Percentiles rank a stretch among this genome's conserved stretches.
phyloP scores from a whole-genome alignment of 2,797 vertebrate species.

The Acropternis orthonyx region DNA sequence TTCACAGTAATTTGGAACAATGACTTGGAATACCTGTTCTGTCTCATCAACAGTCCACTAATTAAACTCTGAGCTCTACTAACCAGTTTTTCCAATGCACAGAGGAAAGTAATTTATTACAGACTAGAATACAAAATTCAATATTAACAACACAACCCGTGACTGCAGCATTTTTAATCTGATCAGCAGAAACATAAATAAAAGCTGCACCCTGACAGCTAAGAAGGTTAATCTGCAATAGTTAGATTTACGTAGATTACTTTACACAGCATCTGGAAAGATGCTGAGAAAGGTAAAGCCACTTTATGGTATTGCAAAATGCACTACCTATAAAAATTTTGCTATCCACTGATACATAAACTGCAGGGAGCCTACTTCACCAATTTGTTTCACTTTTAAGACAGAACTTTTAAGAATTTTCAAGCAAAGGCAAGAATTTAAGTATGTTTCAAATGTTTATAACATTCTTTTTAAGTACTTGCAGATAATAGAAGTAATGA shows the following conservation, averaged over 20 bases:
- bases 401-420: not conserved
- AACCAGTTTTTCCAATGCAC: slow-evolving; percentile 75
- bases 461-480: not conserved
- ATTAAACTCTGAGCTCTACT: slow-evolving; percentile 76
- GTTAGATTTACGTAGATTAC: slow-evolving; percentile 49
- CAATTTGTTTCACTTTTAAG: not conserved
- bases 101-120: slow-evolving; percentile 72
- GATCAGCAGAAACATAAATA: slow-evolving; percentile 72
- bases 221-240: slow-evolving; percentile 30
- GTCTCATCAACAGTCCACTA: slow-evolving; percentile 73
- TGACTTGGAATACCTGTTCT: slow-evolving; percentile 69
- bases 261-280: slow-evolving; percentile 27
- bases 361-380: not conserved
- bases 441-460: not conserved
- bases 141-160: slow-evolving; percentile 71
- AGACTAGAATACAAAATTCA: slow-evolving; percentile 74
- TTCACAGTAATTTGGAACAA: slow-evolving; percentile 60
- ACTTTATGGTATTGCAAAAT: not conserved
- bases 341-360: not conserved
- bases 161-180: slow-evolving; percentile 75
- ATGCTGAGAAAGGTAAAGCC: slow-evolving; percentile 23
- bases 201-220: slow-evolving; percentile 38
- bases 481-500: not conserved
- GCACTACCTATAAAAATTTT: not conserved
- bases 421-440: not conserved